Evolutionary conservation across 2,797 vertebrate genomes (phyloP).

Genomic region (Rhabdomys pumilio): DNA sequence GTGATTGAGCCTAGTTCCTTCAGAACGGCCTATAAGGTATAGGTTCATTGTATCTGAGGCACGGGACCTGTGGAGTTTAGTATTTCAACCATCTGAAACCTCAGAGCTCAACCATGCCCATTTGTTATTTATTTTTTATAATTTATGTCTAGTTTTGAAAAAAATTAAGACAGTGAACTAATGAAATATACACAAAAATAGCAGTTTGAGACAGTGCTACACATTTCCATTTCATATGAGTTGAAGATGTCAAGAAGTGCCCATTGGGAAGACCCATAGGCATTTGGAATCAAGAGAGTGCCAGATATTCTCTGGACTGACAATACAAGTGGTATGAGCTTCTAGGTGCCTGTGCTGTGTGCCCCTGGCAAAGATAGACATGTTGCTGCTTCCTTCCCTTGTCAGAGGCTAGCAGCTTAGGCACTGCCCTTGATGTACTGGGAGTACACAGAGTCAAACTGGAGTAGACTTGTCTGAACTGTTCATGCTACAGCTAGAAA

Average conservation of each 20-base stretch:
- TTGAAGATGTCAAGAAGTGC: not conserved
- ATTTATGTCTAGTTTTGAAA: constrained; percentile 18
- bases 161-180: not conserved
- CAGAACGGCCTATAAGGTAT: not conserved
- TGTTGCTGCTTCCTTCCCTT: too few relatives aligned
- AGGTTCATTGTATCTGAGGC: not conserved
- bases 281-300: not conserved
- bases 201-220: not conserved
- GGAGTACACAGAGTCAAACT: not conserved
- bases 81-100: not conserved
- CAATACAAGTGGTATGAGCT: not conserved
- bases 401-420: not conserved
- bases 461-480: too few relatives aligned
- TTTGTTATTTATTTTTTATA: not conserved
- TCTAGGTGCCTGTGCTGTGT: too few relatives aligned
- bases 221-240: not conserved
- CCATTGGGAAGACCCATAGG: too few relatives aligned
- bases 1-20: not conserved
- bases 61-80: not conserved
- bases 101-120: not conserved
- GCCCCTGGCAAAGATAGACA: too few relatives aligned
- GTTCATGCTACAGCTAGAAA: not conserved
- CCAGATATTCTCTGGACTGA: not conserved
- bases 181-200: not conserved
- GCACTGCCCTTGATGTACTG: not conserved